Base-by-base conservation (phyloP, 2,888 invertebrate species). In the Drosophila testacea region DNA sequence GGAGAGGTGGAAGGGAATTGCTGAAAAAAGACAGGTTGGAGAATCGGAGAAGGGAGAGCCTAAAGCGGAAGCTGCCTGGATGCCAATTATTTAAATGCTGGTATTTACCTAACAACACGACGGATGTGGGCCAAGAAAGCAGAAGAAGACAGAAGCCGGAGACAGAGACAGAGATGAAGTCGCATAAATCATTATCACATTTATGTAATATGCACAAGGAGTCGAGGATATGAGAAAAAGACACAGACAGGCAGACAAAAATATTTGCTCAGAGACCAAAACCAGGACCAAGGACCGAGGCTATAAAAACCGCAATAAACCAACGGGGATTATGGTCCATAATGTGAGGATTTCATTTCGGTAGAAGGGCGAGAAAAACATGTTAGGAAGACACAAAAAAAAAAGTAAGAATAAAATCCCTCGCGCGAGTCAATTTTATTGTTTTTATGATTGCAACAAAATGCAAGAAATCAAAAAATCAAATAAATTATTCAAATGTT, bases 401-500 rank as follows among this genome's bases (percentile, higher is more conserved):
- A 46, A n/a, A 11, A 34, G 28, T 59, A 30, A 7, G 30, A 44
- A 6, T n/a, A 13, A 13, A 57, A 32, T 38, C 42, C 52, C 46
- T 50, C 46, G 16, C 28, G 30, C 30, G 44, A 64, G 67, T 61
- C 64, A 66, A 11, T 80, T 84, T 89, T 79, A 89, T 87, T 87
- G 89, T 87, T 81, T 79, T 77, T 77, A 52, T 75, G 80, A 75
- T 80, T 79, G 77, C 84, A 71, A 69, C 57, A 70, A 60, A 70
- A 68, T 68, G 66, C 66, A 73, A 78, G 87, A 88, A 87, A 88
- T 90, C 90, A 84, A 88, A 87, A 88, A 89, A 87, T 88, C 90
- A 89, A 90, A 88, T 88, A 88, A 88, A 90, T 88, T 90, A 88
- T 88, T 88, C 83, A 89, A 88, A 82, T 77, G 55, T 47, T 30